These are phyloP conservation scores for Gnathonemus longibarbis DNA, from an alignment of 2,113 vertebrate species.

Conservation along the genomic window DNA sequence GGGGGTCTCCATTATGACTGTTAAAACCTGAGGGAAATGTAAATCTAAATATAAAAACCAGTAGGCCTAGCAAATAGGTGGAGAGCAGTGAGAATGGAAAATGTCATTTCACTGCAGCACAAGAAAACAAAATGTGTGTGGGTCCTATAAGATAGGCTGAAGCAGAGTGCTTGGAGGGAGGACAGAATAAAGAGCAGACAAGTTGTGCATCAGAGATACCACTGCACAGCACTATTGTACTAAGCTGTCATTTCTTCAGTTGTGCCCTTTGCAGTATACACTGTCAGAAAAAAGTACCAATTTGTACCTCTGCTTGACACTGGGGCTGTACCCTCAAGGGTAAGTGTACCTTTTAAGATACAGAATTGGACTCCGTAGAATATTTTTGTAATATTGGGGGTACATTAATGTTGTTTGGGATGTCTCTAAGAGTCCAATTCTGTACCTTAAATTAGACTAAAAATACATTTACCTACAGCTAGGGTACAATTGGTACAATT, in stretches of 20 bases:
- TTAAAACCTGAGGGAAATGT: not conserved
- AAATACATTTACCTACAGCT: too few species aligned
- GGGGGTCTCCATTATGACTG: not conserved
- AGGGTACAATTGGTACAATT: too few species aligned
- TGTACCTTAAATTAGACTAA: too few species aligned
- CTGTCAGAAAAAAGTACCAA: too few species aligned
- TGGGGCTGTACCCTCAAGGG: too few species aligned
- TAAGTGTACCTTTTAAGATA: too few species aligned
- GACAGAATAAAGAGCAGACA: not conserved
- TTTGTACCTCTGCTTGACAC: too few species aligned
- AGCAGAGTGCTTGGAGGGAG: not conserved
- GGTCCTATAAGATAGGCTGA: not conserved
- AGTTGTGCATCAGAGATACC: not conserved
- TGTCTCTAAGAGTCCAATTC: too few species aligned
- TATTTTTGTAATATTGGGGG: too few species aligned
- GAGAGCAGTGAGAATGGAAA: not conserved
- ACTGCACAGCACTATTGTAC: not conserved
- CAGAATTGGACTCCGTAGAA: too few species aligned
- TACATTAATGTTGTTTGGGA: too few species aligned
- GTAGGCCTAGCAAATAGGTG: not conserved
- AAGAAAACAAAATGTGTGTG: not conserved
- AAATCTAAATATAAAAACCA: not conserved
- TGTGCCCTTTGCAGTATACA: not conserved
- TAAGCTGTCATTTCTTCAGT: not conserved
- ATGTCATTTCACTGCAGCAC: not conserved